Evolutionary conservation across 2,113 vertebrate species (phyloP).

Genomic region (Patagioenas fasciata): DNA sequence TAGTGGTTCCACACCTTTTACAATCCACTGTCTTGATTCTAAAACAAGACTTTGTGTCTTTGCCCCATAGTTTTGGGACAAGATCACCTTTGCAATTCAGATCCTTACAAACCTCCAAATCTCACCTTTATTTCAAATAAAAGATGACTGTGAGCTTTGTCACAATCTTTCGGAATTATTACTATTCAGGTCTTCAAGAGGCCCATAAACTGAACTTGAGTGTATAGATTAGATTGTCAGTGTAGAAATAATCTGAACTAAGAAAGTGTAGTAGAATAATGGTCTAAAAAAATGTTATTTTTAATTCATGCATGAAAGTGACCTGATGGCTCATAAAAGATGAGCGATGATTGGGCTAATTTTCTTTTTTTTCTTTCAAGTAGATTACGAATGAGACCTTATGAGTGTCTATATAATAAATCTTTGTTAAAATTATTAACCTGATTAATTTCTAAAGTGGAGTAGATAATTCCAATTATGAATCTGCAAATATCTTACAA

Average conservation of each 20-base stretch:
- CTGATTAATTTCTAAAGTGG: constrained; percentile 16
- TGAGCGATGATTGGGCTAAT: neutral
- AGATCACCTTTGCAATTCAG: neutral
- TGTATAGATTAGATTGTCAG: neutral
- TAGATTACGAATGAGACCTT: neutral
- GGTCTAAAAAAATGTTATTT: neutral
- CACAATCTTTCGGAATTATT: neutral
- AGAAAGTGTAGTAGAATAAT: neutral
- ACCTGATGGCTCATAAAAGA: neutral
- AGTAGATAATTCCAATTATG: neutral
- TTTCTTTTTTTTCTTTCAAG: constrained; percentile 17
- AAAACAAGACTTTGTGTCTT: neutral
- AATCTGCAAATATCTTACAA: neutral
- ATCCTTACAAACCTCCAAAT: neutral
- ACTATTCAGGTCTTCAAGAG: neutral
- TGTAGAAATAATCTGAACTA: neutral
- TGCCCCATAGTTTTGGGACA: neutral
- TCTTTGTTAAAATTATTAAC: constrained; percentile 33
- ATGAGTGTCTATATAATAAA: constrained; percentile 26
- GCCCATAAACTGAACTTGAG: neutral
- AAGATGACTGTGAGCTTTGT: neutral
- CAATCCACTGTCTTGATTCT: neutral
- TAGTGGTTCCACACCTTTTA: neutral
- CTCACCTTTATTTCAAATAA: neutral
- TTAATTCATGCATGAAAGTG: constrained; percentile 26